These are phyloP conservation scores for Melinaea menophilus DNA, from an alignment of 2,888 invertebrate species.

Conservation along the genomic window DNA sequence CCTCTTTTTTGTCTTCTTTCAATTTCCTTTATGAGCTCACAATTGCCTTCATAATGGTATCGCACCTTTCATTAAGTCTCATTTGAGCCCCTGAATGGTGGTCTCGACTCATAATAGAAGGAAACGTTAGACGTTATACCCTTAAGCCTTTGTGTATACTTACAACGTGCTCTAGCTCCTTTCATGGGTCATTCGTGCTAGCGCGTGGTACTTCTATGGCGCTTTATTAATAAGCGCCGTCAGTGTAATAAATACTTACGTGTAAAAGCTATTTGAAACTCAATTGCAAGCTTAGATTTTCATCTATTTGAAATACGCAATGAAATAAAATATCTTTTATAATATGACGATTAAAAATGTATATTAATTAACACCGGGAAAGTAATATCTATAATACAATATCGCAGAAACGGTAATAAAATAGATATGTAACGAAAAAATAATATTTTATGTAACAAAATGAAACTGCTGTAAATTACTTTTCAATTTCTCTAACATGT, in stretches of 20 bases:
- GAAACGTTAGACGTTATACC: constrained; percentile 61
- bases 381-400: too few relatives aligned
- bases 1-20: constrained; percentile 62
- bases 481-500: constrained; percentile 5
- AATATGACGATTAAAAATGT: too few relatives aligned
- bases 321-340: too few relatives aligned
- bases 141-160: constrained; percentile 63
- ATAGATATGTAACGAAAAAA: too few relatives aligned
- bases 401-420: too few relatives aligned
- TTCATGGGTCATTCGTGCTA: constrained; percentile 58
- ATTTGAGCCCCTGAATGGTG: constrained; percentile 66
- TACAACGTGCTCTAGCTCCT: constrained; percentile 52
- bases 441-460: too few relatives aligned
- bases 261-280: constrained; percentile 14
- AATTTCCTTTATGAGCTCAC: constrained; percentile 72
- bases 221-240: constrained; percentile 57
- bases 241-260: constrained; percentile 42
- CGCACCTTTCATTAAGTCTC: constrained; percentile 72
- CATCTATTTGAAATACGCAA: not conserved
- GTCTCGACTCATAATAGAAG: constrained; percentile 61
- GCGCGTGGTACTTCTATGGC: constrained; percentile 45
- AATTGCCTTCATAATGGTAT: constrained; percentile 72
- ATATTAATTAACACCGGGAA: too few relatives aligned
- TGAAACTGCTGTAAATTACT: constrained; percentile 1
- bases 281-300: constrained; percentile 4